Evolutionary conservation across 2,888 invertebrate species (phyloP).

Genomic region (Eudasyphora cyanicolor): DNA sequence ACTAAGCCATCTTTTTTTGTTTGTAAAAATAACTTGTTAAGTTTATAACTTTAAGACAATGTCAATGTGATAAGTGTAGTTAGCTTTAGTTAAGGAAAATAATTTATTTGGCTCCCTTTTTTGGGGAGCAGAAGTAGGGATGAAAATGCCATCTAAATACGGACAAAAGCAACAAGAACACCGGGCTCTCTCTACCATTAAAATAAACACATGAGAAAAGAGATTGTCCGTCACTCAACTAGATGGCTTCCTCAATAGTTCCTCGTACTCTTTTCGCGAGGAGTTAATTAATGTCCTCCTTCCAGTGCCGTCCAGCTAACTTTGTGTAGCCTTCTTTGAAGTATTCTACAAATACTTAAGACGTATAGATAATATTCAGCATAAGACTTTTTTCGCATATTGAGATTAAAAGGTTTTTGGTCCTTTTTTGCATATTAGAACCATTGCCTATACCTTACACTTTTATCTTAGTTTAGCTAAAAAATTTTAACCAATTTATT

Average conservation of each 20-base stretch:
- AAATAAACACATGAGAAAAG: too few species aligned
- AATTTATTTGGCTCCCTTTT: constrained; percentile 3
- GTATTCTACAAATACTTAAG: neutral
- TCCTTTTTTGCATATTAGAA: neutral
- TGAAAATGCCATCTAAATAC: too few species aligned
- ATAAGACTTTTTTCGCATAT: neutral
- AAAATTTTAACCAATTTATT: constrained; percentile 50
- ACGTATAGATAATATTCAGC: neutral
- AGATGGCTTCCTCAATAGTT: neutral
- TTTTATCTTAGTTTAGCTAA: constrained; percentile 63
- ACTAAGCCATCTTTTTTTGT: constrained; percentile 23
- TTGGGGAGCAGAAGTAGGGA: neutral
- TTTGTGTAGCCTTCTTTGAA: neutral
- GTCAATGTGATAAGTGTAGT: constrained; percentile 8
- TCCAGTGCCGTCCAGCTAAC: constrained; percentile 13
- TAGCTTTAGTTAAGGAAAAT: constrained; percentile 16
- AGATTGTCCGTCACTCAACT: too few species aligned
- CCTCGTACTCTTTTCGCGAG: too few species aligned
- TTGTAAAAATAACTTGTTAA: constrained; percentile 4
- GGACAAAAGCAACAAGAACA: too few species aligned
- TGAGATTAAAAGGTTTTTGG: neutral
- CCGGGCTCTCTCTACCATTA: too few species aligned
- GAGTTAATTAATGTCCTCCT: too few species aligned
- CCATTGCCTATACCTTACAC: too few species aligned
- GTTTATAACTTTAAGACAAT: constrained; percentile 7